A percentile compares a stretch with the other conserved stretches of the same genome.
Evolutionary conservation across 2,113 vertebrate species (phyloP).

Genomic region (Triplophysa rosa): DNA sequence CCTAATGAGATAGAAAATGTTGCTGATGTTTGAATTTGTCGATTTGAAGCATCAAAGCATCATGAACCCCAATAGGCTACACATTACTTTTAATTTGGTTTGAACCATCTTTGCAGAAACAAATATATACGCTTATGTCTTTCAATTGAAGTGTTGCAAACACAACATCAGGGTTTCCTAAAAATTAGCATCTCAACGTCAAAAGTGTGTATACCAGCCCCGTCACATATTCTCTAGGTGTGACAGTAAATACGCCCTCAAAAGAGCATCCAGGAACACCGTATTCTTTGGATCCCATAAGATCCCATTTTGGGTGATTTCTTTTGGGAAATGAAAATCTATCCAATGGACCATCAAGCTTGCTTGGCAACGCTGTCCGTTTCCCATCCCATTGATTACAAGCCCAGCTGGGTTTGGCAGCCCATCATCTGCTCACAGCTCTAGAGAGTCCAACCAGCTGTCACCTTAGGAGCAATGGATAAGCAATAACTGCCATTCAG

Average conservation of each 20-base stretch:
- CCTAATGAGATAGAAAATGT: background rate
- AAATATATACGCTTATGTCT: no score
- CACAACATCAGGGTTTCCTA: no score
- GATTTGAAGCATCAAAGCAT: no score
- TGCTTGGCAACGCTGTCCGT: slow-evolving; percentile 29
- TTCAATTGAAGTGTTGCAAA: no score
- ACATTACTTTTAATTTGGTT: no score
- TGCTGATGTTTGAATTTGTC: background rate
- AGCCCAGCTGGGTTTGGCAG: slow-evolving; percentile 21
- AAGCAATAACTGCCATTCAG: slow-evolving; percentile 34
- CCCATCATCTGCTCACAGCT: slow-evolving; percentile 3
- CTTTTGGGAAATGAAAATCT: slow-evolving; percentile 51
- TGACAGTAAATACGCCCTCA: slow-evolving; percentile 16
- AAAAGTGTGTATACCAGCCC: background rate
- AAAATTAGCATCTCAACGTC: background rate
- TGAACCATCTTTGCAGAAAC: no score
- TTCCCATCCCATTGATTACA: background rate
- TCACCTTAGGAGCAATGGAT: slow-evolving; percentile 23
- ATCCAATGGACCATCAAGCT: slow-evolving; percentile 66
- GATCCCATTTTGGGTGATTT: slow-evolving; percentile 28
- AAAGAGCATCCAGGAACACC: slow-evolving; percentile 25
- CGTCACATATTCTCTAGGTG: slow-evolving; percentile 5
- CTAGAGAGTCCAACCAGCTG: slow-evolving; percentile 20
- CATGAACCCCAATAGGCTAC: no score
- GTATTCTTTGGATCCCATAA: slow-evolving; percentile 37